Evolutionary conservation across 2,888 invertebrate genomes (phyloP).

Genomic region (Fabriciana adippe): DNA sequence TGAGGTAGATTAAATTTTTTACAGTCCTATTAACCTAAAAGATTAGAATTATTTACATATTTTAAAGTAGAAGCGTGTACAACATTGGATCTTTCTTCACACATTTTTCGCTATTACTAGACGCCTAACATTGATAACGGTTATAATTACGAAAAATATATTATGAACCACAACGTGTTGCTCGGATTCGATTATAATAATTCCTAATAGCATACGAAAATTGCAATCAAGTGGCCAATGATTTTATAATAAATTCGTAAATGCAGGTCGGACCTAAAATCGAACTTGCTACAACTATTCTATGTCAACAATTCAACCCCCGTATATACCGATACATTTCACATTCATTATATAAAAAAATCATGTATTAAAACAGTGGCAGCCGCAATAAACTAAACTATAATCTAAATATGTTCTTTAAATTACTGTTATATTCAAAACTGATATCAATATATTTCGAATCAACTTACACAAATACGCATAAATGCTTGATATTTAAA

Average conservation of each 20-base stretch:
- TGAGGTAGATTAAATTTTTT: constrained; percentile 82
- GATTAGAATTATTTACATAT: constrained; percentile 79
- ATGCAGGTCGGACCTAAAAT: constrained; percentile 13
- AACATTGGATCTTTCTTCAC: constrained; percentile 63
- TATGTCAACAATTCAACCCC: too few relatives aligned
- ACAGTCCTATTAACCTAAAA: constrained; percentile 81
- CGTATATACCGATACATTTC: too few relatives aligned
- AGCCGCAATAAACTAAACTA: too few relatives aligned
- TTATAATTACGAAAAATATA: constrained; percentile 21
- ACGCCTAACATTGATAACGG: constrained; percentile 45
- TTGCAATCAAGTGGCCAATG: constrained; percentile 13
- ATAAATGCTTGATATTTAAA: neutral
- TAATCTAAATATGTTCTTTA: too few relatives aligned
- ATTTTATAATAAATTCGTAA: constrained; percentile 11
- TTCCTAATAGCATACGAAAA: constrained; percentile 14
- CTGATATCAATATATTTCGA: too few relatives aligned
- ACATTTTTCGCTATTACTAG: constrained; percentile 49
- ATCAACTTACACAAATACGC: too few relatives aligned
- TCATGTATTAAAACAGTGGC: too few relatives aligned
- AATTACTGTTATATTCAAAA: too few relatives aligned
- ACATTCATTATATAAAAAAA: too few relatives aligned
- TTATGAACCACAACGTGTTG: constrained; percentile 17
- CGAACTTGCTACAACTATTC: constrained; percentile 7
- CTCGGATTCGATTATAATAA: constrained; percentile 16
- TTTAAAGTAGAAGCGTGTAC: constrained; percentile 69